Conservation (phyloP, 2,797 vertebrate species). For the Natrix natrix region DNA sequence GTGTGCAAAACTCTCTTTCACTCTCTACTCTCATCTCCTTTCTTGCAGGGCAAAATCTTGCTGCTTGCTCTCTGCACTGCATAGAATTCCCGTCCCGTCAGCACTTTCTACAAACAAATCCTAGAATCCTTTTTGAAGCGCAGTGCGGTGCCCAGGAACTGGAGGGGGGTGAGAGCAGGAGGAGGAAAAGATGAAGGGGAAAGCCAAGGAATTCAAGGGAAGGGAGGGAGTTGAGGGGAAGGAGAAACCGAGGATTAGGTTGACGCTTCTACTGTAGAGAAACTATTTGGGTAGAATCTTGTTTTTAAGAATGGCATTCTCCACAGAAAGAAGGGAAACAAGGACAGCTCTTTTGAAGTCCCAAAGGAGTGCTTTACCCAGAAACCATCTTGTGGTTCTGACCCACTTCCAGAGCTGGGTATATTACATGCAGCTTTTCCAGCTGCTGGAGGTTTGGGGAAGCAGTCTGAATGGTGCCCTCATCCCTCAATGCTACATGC, state of each 20-base stretch:
- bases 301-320: neutral
- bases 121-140: constrained; percentile 33
- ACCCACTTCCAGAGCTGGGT: neutral
- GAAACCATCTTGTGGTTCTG: neutral
- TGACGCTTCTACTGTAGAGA: neutral
- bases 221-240: too few relatives aligned
- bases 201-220: neutral
- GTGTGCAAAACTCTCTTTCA: neutral
- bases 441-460: neutral
- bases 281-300: neutral
- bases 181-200: neutral
- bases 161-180: neutral
- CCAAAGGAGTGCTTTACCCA: neutral
- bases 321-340: too few relatives aligned
- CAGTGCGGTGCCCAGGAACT: constrained; percentile 27
- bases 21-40: neutral
- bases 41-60: constrained; percentile 1
- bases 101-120: constrained; percentile 34
- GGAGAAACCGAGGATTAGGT: neutral
- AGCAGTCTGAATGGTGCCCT: neutral
- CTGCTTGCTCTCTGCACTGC: constrained; percentile 24
- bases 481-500: neutral
- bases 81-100: constrained; percentile 35
- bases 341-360: neutral
- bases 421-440: neutral